phyloP scores from a whole-genome alignment of 1,140 invertebrate species.

The Magallana angulata region DNA sequence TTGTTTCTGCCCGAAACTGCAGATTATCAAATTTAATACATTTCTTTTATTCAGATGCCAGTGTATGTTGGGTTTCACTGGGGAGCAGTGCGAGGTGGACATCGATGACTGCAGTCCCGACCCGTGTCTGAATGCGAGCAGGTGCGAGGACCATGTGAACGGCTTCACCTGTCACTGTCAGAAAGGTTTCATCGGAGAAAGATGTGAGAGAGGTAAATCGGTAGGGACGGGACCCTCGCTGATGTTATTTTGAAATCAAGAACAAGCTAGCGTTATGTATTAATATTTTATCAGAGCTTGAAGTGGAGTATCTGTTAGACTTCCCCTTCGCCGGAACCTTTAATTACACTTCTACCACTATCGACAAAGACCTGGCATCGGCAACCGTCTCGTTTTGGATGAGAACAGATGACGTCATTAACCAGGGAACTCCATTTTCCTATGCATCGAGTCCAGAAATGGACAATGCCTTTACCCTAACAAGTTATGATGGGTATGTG shows the following conservation, averaged over 20 bases:
- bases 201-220: conserved; percentile 76
- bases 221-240: too few species aligned
- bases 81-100: conserved; percentile 76
- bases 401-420: conserved; percentile 83
- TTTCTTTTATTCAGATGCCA: conserved; percentile 61
- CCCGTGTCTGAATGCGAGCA: conserved; percentile 93
- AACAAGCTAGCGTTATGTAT: neutral
- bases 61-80: conserved; percentile 68
- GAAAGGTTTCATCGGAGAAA: conserved; percentile 65
- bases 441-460: conserved; percentile 82
- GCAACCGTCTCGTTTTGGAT: conserved; percentile 86
- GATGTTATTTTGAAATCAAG: neutral
- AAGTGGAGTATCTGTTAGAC: conserved; percentile 58
- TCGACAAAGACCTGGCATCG: conserved; percentile 74
- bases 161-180: conserved; percentile 69
- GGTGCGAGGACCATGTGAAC: conserved; percentile 88
- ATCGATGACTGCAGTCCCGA: conserved; percentile 94
- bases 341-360: conserved; percentile 65
- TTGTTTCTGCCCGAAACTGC: too few species aligned
- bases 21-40: neutral
- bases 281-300: conserved; percentile 36
- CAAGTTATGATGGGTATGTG: conserved; percentile 86
- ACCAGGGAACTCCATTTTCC: conserved; percentile 87
- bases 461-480: conserved; percentile 86
- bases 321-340: conserved; percentile 66